A percentile compares a stretch with the other conserved stretches of the same genome.
These are phyloP conservation scores for Tolmerus cingulatus DNA, from an alignment of 2,888 invertebrate species.

Conservation along the genomic window DNA sequence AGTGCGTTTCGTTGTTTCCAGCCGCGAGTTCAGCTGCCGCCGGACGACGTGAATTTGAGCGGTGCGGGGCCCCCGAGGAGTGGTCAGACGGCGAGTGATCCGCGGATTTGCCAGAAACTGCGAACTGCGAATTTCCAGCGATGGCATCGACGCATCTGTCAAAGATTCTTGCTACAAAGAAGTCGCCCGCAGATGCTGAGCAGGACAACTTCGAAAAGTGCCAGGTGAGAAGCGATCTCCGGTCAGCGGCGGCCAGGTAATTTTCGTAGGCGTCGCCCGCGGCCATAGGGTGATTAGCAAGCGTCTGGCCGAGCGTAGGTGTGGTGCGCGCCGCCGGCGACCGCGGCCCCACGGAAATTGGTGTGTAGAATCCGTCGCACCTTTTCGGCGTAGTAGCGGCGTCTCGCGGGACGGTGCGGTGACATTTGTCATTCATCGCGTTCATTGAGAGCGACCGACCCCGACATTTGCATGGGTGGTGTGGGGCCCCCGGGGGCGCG, in stretches of 20 bases:
- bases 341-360: background rate
- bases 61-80: background rate
- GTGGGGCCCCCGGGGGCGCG: background rate
- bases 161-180: conserved; percentile 45
- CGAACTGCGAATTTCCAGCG: background rate
- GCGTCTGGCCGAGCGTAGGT: background rate
- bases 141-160: conserved; percentile 48
- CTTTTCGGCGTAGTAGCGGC: background rate
- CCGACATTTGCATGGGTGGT: background rate
- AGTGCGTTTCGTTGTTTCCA: background rate
- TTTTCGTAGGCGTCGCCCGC: conserved; percentile 36
- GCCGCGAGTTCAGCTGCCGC: background rate
- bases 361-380: conserved; percentile 1
- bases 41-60: background rate
- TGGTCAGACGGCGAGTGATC: background rate
- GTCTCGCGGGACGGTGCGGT: background rate
- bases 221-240: conserved; percentile 41
- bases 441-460: conserved; percentile 1
- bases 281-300: background rate
- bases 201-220: conserved; percentile 47
- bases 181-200: conserved; percentile 46
- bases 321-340: background rate
- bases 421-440: background rate
- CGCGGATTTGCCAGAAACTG: background rate
- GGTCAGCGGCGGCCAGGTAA: background rate